Percentiles rank a stretch among this genome's conserved stretches.
Conservation (phyloP, 2,797 vertebrate species). For the Alcedo atthis region DNA sequence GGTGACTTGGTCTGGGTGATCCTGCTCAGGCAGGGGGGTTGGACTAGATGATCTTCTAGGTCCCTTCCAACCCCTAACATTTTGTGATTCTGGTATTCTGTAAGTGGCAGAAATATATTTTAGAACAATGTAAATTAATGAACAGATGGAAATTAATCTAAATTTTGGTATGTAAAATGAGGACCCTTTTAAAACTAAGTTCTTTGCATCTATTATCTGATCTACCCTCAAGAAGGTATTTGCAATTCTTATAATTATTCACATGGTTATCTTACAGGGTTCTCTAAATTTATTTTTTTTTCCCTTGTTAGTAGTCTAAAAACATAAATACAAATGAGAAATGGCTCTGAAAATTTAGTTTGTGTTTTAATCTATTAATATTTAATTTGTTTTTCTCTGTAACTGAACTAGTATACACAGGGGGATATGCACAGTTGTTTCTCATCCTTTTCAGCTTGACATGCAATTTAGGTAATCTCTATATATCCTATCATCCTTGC, state of each 20-base stretch:
- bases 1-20: too few relatives aligned
- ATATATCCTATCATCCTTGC: neutral
- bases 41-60: too few relatives aligned
- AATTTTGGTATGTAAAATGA: neutral
- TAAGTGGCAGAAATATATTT: neutral
- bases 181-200: neutral
- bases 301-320: neutral
- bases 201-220: neutral
- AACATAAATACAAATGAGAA: neutral
- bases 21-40: too few relatives aligned
- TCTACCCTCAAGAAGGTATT: neutral
- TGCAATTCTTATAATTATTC: neutral
- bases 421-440: neutral
- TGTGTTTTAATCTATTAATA: neutral
- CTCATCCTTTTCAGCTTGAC: neutral
- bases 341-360: neutral
- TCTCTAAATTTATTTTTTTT: neutral
- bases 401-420: neutral
- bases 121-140: neutral
- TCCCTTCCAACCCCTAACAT: too few relatives aligned
- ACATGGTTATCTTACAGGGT: neutral
- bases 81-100: too few relatives aligned
- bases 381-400: constrained; percentile 4
- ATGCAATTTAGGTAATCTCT: neutral
- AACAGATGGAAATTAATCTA: neutral